phyloP scores from a whole-genome alignment of 1,140 invertebrate species.

The Drosophila erecta region DNA sequence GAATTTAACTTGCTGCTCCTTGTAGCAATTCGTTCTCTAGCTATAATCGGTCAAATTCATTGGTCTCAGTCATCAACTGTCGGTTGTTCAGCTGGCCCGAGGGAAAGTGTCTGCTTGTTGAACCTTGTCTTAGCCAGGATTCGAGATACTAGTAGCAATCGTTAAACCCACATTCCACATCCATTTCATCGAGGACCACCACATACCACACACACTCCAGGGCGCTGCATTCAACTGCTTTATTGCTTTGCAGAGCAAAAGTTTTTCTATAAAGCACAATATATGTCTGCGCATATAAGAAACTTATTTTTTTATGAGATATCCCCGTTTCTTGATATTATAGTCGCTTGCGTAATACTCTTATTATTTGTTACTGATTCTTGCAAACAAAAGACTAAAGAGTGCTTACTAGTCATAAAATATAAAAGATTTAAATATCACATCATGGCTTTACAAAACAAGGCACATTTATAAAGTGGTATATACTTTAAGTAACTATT shows the following conservation, averaged over 20 bases:
- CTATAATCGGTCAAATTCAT: constrained; percentile 73
- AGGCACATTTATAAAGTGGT: too few relatives aligned
- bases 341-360: not conserved
- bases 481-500: too few relatives aligned
- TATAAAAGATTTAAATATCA: too few relatives aligned
- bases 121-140: constrained; percentile 14
- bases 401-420: too few relatives aligned
- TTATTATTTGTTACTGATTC: not conserved
- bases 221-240: constrained; percentile 34
- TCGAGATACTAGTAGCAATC: not conserved
- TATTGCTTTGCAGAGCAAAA: constrained; percentile 35
- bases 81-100: constrained; percentile 9
- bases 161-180: constrained; percentile 1
- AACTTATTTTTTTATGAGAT: constrained; percentile 12
- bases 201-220: constrained; percentile 8
- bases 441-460: too few relatives aligned
- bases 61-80: constrained; percentile 51
- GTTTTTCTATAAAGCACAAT: constrained; percentile 36
- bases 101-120: constrained; percentile 32
- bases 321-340: not conserved
- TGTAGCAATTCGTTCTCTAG: constrained; percentile 25
- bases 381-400: too few relatives aligned
- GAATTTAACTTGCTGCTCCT: constrained; percentile 24
- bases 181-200: not conserved
- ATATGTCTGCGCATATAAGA: constrained; percentile 20